A percentile compares a stretch with the other conserved stretches of the same genome.
Conservation (phyloP, 2,797 vertebrate genomes). For the Thamnophis elegans region DNA sequence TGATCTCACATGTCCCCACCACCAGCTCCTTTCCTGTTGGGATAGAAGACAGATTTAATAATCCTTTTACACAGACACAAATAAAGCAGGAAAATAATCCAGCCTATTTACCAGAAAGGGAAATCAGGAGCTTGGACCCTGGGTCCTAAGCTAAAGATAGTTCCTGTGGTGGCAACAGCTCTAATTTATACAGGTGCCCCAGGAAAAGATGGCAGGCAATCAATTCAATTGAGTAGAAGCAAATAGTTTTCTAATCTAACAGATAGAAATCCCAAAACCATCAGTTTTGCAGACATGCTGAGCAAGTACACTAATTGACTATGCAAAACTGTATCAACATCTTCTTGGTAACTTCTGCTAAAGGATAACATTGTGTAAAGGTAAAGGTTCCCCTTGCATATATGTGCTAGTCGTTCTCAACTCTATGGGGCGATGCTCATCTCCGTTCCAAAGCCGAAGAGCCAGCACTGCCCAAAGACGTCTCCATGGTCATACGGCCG, state of each 20-base stretch:
- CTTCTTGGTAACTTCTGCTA: neutral
- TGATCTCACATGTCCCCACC: constrained; percentile 85
- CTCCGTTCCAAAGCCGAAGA: no score
- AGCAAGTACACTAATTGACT: neutral
- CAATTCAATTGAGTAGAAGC: neutral
- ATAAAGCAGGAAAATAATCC: neutral
- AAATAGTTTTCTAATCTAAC: neutral
- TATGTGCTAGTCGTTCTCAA: no score
- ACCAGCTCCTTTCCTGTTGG: constrained; percentile 68
- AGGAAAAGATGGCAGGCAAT: neutral
- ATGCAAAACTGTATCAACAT: neutral
- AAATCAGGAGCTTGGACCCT: neutral
- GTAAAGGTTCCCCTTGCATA: no score
- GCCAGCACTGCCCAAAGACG: no score
- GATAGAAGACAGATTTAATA: neutral
- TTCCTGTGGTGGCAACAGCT: neutral
- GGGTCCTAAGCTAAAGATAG: neutral
- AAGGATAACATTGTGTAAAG: neutral
- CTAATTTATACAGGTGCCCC: neutral
- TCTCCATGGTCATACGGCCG: no score
- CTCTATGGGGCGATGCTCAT: no score
- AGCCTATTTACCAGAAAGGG: neutral
- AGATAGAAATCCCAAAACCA: neutral
- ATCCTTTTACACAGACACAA: no score
- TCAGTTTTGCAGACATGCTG: neutral